phyloP scores from a whole-genome alignment of 2,113 vertebrate genomes.

The Dasyurus viverrinus region DNA sequence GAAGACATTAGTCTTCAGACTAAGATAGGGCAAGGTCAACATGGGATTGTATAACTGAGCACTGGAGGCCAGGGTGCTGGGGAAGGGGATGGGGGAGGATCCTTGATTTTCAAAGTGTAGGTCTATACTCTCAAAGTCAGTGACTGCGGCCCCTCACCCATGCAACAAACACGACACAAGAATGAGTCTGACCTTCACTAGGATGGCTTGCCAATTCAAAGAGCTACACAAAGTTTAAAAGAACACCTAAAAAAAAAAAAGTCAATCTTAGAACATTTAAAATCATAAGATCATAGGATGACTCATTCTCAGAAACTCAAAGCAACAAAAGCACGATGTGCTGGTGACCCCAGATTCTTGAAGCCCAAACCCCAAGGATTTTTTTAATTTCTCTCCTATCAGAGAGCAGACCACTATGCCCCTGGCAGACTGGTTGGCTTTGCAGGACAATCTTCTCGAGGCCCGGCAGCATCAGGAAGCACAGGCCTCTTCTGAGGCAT shows the following conservation, averaged over 20 bases:
- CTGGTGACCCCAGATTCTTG: not conserved
- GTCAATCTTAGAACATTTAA: conserved; percentile 39
- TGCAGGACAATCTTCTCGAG: not conserved
- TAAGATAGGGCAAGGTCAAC: conserved; percentile 29
- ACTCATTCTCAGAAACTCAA: conserved; percentile 49
- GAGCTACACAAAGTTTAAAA: not conserved
- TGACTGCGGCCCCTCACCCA: not conserved
- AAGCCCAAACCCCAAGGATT: conserved; percentile 34
- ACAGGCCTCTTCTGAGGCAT: not conserved
- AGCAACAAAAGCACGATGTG: conserved; percentile 20
- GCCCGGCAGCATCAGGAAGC: not conserved
- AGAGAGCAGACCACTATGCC: not conserved
- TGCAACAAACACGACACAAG: not conserved
- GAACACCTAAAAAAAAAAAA: not conserved
- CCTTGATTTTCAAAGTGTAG: not conserved
- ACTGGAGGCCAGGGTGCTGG: conserved; percentile 23
- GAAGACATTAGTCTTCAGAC: conserved; percentile 10
- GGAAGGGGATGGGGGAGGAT: not conserved
- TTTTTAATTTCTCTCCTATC: not conserved
- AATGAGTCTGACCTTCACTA: not conserved
- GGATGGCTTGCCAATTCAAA: not conserved
- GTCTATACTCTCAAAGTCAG: not conserved
- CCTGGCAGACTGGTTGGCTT: not conserved
- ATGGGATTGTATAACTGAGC: conserved; percentile 32
- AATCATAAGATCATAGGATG: not conserved